Evolutionary conservation across 2,113 vertebrate species (phyloP).

Genomic region (Carassius auratus): DNA sequence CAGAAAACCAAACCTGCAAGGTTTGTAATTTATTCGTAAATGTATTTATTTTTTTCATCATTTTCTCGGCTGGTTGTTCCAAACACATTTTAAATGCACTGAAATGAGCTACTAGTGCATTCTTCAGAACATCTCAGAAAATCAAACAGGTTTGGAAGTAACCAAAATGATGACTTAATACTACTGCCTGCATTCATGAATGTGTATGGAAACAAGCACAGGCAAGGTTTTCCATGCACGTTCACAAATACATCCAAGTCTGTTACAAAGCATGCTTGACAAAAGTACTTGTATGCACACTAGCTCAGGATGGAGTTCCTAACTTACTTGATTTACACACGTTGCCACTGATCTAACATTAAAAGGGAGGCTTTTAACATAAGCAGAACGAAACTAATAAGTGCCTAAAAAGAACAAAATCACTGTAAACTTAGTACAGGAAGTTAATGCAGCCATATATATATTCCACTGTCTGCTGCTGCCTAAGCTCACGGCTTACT

Average conservation of each 20-base stretch:
- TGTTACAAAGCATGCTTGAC: background rate
- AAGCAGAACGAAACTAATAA: background rate
- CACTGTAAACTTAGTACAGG: background rate
- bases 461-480: background rate
- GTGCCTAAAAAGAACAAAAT: conserved; percentile 4
- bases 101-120: no score
- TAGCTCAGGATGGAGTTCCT: conserved; percentile 8
- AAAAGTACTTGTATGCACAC: background rate
- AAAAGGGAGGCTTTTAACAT: background rate
- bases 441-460: background rate
- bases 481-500: conserved; percentile 2
- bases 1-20: background rate
- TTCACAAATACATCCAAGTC: background rate
- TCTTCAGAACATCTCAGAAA: no score
- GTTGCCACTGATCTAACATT: background rate
- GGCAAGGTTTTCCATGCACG: background rate
- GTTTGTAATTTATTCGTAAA: no score
- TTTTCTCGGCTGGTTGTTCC: no score
- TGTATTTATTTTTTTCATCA: no score
- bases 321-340: conserved; percentile 11
- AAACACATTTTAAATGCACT: no score
- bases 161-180: no score
- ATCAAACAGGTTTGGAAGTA: no score
- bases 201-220: background rate
- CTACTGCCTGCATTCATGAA: background rate